These are phyloP conservation scores for Hypanus sabinus DNA, from an alignment of 2,113 vertebrate species.

Conservation along the genomic window DNA sequence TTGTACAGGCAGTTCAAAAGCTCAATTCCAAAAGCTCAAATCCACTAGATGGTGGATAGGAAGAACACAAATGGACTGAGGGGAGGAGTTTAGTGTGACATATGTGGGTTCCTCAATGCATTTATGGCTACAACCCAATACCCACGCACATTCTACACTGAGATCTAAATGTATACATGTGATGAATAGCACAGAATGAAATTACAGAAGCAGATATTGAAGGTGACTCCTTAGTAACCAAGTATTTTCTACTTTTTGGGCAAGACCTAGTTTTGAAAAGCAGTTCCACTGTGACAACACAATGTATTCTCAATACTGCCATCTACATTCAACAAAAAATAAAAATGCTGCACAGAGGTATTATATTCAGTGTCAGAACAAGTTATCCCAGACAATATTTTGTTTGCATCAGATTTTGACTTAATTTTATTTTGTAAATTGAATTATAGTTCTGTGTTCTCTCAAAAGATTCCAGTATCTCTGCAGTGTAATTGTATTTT, in stretches of 20 bases:
- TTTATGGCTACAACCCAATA: no score
- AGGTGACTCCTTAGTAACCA: not conserved
- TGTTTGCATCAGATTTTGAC: not conserved
- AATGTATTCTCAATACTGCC: no score
- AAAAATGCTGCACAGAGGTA: not conserved
- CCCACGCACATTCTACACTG: no score
- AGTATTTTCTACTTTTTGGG: not conserved
- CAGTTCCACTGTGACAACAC: not conserved
- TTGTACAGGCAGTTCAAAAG: no score
- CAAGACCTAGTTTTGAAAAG: not conserved
- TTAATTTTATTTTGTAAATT: not conserved
- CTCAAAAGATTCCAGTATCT: not conserved
- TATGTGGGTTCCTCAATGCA: no score
- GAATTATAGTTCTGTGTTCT: not conserved
- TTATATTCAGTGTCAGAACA: not conserved
- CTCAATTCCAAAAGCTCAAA: no score
- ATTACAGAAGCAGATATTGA: not conserved
- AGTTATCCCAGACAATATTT: not conserved
- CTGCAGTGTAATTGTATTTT: not conserved
- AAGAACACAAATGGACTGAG: no score
- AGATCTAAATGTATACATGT: not conserved
- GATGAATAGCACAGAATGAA: not conserved
- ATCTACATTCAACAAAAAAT: not conserved
- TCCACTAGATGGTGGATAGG: no score
- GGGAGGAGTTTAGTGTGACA: no score